These are phyloP conservation scores for Heterodera carotae DNA, from an alignment of 1,140 invertebrate species.

Conservation along the genomic window DNA sequence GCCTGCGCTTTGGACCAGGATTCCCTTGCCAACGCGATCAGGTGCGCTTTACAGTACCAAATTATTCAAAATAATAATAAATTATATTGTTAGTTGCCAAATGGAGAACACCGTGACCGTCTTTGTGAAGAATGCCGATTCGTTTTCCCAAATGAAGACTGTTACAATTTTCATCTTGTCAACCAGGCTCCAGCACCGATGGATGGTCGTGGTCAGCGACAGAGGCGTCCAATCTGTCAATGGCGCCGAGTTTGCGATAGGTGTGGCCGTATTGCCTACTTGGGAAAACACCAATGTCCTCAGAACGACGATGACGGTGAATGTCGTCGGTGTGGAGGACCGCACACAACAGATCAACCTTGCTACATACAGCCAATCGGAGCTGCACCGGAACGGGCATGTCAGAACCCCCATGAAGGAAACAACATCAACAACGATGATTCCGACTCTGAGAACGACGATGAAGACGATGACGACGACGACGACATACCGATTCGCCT, in stretches of 20 bases:
- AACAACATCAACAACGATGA: no score
- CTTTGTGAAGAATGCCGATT: no score
- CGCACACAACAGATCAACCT: conserved; percentile 3
- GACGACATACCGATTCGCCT: no score
- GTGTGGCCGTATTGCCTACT: neutral
- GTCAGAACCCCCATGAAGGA: no score
- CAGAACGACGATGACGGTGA: neutral
- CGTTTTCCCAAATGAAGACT: no score
- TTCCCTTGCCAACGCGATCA: conserved; percentile 1
- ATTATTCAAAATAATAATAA: no score
- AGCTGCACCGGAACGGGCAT: neutral
- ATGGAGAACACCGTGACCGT: no score
- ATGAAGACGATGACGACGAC: neutral
- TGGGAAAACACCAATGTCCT: neutral
- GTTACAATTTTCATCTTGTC: no score
- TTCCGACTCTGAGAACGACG: neutral
- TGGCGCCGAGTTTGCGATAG: neutral
- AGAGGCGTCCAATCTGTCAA: neutral
- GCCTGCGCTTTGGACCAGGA: neutral
- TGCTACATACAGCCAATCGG: conserved; percentile 17
- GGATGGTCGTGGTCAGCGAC: no score
- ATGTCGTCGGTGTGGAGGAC: neutral
- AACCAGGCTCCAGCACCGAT: no score
- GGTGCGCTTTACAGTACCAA: neutral
- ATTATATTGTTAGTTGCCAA: no score